Percentiles rank a stretch among this genome's conserved stretches.
phyloP scores from a whole-genome alignment of 2,797 vertebrate species.

The Hoplostethus mediterraneus region DNA sequence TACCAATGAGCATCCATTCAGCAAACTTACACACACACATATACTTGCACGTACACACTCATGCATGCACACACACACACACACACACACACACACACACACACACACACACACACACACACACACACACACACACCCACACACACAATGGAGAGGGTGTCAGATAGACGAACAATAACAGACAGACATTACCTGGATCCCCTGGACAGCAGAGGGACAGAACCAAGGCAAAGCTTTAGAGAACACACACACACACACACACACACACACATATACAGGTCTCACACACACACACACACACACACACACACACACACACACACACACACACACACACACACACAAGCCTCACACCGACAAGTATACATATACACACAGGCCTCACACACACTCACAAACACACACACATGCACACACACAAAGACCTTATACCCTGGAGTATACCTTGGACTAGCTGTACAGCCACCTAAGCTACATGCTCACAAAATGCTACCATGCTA shows the following conservation, averaged over 20 bases:
- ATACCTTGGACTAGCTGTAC: conserved; percentile 6
- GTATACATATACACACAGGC: no score
- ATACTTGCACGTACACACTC: no score
- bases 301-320: conserved; percentile 4
- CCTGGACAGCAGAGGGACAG: conserved; percentile 69
- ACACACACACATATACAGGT: conserved; percentile 2
- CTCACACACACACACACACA: background rate
- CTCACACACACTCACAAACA: conserved; percentile 15
- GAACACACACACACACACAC: conserved; percentile 31
- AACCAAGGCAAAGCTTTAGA: conserved; percentile 66
- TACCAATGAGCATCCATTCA: no score
- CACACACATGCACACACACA: background rate
- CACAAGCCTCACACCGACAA: background rate
- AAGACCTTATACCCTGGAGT: background rate
- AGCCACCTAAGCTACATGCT: conserved; percentile 38
- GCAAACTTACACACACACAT: no score
- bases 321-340: conserved; percentile 3
- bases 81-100: no score
- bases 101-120: no score
- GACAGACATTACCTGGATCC: conserved; percentile 69
- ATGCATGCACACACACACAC: no score
- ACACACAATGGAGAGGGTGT: no score
- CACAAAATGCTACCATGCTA: conserved; percentile 36
- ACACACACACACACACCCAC: no score
- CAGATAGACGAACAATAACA: conserved; percentile 21